Percentiles rank a stretch among this genome's conserved stretches.
These are phyloP conservation scores for Sphyrna mokarran DNA, from an alignment of 2,113 vertebrate species.

Conservation along the genomic window DNA sequence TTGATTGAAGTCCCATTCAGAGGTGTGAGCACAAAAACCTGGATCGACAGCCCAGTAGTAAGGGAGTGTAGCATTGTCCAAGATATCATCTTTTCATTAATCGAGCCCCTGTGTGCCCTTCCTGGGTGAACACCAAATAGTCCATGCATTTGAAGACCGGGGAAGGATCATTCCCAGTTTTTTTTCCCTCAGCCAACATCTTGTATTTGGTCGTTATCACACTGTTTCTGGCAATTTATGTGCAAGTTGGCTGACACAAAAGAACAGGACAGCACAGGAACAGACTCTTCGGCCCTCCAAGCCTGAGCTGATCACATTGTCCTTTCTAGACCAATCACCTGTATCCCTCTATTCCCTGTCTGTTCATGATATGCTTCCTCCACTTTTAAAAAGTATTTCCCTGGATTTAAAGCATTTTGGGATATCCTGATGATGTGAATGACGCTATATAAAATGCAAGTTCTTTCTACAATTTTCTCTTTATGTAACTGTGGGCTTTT, in stretches of 20 bases:
- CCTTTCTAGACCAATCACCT: too few relatives aligned
- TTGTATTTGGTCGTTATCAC: neutral
- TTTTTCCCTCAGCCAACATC: neutral
- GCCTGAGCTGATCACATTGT: too few relatives aligned
- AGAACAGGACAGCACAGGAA: too few relatives aligned
- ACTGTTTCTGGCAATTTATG: neutral
- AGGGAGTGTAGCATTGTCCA: too few relatives aligned
- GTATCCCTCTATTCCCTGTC: too few relatives aligned
- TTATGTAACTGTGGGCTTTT: neutral
- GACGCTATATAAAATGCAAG: neutral
- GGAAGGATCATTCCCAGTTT: neutral
- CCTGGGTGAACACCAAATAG: neutral
- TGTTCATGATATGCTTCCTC: neutral
- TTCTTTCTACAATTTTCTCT: neutral
- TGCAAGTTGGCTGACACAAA: neutral
- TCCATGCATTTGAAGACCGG: neutral
- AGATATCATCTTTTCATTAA: too few relatives aligned
- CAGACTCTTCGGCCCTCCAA: too few relatives aligned
- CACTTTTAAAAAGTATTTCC: neutral
- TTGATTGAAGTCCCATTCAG: too few relatives aligned
- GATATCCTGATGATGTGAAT: neutral
- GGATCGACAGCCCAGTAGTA: too few relatives aligned
- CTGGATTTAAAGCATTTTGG: neutral
- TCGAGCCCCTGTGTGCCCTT: too few relatives aligned
- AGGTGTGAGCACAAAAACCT: too few relatives aligned